A percentile compares a stretch with the other conserved stretches of the same genome.
phyloP scores from a whole-genome alignment of 2,113 vertebrate species.

The Octodon degus region DNA sequence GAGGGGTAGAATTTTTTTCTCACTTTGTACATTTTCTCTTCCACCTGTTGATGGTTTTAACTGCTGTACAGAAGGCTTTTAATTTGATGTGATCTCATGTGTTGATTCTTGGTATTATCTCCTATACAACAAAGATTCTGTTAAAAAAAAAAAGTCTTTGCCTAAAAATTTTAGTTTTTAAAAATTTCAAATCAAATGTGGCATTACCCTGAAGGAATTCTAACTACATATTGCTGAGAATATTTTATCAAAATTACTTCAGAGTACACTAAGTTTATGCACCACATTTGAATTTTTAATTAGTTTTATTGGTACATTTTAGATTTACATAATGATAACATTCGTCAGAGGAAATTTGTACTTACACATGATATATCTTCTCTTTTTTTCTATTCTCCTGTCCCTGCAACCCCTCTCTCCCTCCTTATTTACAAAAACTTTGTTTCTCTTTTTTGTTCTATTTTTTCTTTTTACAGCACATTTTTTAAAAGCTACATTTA shows the following conservation, averaged over 20 bases:
- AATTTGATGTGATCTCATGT: neutral
- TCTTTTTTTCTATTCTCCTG: neutral
- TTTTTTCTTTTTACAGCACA: neutral
- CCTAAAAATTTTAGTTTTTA: neutral
- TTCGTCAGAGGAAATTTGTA: neutral
- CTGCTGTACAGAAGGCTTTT: neutral
- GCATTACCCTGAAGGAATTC: neutral
- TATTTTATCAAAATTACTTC: neutral
- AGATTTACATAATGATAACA: neutral
- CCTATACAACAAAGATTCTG: neutral
- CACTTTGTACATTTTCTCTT: neutral
- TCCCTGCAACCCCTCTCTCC: neutral
- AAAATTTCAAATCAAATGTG: neutral
- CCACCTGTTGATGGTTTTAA: neutral
- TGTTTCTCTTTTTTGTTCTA: neutral
- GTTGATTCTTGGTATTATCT: neutral
- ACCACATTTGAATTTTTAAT: neutral
- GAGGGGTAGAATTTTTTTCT: neutral
- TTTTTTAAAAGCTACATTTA: neutral
- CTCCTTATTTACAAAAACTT: neutral
- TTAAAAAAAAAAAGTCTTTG: neutral
- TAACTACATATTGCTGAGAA: neutral
- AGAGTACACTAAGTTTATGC: neutral
- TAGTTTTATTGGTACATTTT: neutral
- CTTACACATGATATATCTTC: neutral